A percentile compares a stretch with the other conserved stretches of the same genome.
Conservation (phyloP, 2,113 vertebrate genomes). For the Trogon melanurus region DNA sequence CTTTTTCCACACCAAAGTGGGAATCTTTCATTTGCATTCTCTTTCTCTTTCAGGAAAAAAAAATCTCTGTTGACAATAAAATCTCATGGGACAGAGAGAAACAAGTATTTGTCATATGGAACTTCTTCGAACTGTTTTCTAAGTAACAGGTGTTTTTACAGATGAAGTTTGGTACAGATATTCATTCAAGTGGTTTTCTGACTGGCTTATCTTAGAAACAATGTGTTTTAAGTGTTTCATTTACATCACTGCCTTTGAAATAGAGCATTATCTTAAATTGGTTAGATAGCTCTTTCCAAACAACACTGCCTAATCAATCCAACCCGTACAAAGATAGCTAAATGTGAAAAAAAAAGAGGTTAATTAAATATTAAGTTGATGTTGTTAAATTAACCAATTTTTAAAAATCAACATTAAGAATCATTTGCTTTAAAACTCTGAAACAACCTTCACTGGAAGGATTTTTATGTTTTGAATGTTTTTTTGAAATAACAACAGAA, state of each 20-base stretch:
- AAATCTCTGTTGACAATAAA: neutral
- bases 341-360: neutral
- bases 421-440: neutral
- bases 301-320: neutral
- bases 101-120: neutral
- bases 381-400: neutral
- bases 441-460: neutral
- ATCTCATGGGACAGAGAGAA: neutral
- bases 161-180: neutral
- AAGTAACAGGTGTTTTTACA: neutral
- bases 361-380: neutral
- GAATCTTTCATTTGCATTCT: neutral
- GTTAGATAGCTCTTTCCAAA: neutral
- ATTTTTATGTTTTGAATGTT: neutral
- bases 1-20: neutral
- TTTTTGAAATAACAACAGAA: neutral
- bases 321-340: neutral
- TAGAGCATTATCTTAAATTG: neutral
- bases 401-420: neutral
- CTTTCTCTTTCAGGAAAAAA: neutral
- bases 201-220: neutral
- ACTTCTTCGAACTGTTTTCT: neutral
- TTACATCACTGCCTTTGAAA: neutral
- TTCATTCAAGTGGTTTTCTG: neutral
- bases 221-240: neutral